These are phyloP conservation scores for Nyleta sp. DNA, from an alignment of 2,888 invertebrate species.

Conservation along the genomic window DNA sequence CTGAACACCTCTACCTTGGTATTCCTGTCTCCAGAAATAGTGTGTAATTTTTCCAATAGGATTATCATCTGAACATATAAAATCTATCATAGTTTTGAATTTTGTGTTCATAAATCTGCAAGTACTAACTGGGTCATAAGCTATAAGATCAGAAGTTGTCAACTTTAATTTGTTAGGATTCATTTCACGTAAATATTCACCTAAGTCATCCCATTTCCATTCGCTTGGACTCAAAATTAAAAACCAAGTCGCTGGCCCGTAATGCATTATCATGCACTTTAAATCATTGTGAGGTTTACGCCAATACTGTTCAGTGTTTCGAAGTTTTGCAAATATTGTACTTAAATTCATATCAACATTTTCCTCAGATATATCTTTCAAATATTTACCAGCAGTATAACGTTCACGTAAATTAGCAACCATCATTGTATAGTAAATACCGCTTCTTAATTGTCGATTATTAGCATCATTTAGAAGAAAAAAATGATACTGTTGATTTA, in stretches of 20 bases:
- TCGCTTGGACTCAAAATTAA: constrained; percentile 68
- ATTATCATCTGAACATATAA: constrained; percentile 57
- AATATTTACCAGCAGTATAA: constrained; percentile 41
- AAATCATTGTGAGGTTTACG: constrained; percentile 57
- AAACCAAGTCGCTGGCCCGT: constrained; percentile 70
- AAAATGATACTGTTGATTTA: constrained; percentile 68
- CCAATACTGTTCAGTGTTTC: constrained; percentile 67
- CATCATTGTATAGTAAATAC: constrained; percentile 66
- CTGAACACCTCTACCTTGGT: not conserved
- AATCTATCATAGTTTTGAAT: constrained; percentile 72
- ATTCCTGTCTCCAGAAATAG: constrained; percentile 49
- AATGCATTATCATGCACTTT: constrained; percentile 66
- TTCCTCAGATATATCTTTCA: constrained; percentile 49
- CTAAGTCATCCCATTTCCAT: constrained; percentile 71
- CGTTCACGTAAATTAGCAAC: constrained; percentile 53
- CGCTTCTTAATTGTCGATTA: constrained; percentile 63
- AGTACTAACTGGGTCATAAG: constrained; percentile 72
- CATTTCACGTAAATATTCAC: constrained; percentile 68
- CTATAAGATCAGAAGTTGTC: constrained; percentile 68
- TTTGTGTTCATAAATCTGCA: constrained; percentile 67
- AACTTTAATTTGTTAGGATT: constrained; percentile 59
- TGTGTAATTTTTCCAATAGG: constrained; percentile 69
- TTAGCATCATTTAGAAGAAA: constrained; percentile 67
- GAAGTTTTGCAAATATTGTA: constrained; percentile 61
- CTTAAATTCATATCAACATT: constrained; percentile 57